A percentile compares a stretch with the other conserved stretches of the same genome.
These are phyloP conservation scores for Ophiodon elongatus DNA, from an alignment of 2,113 vertebrate species.

Conservation along the genomic window DNA sequence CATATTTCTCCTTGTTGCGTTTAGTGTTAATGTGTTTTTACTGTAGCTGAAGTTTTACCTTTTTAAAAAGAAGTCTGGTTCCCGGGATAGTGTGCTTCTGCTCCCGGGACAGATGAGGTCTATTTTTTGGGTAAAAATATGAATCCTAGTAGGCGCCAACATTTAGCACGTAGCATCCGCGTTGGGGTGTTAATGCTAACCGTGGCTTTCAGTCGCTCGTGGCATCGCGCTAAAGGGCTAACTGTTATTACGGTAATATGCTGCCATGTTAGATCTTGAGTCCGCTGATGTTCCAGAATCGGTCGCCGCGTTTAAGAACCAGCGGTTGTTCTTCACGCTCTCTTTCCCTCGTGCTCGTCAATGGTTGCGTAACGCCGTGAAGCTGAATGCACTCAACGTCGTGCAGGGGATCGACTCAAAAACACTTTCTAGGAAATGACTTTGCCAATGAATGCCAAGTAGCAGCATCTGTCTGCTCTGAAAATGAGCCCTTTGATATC, in stretches of 20 bases:
- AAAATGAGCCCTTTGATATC: constrained; percentile 14
- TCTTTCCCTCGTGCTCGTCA: neutral
- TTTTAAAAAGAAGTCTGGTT: too few species aligned
- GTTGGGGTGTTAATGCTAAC: neutral
- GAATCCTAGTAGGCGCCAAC: too few species aligned
- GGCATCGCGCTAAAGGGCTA: neutral
- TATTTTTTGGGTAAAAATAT: too few species aligned
- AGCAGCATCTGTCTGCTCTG: constrained; percentile 15
- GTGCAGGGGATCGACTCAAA: neutral
- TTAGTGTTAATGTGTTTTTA: too few species aligned
- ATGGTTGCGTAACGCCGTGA: neutral
- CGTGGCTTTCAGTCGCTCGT: neutral
- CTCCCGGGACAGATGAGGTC: too few species aligned
- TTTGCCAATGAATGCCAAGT: neutral
- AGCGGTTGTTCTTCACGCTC: too few species aligned
- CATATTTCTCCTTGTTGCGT: too few species aligned
- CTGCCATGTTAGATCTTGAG: neutral
- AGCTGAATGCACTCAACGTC: neutral
- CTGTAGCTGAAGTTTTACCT: too few species aligned
- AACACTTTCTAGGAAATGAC: neutral
- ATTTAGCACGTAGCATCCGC: too few species aligned
- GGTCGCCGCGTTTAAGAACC: too few species aligned
- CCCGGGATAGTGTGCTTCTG: too few species aligned
- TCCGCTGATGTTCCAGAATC: too few species aligned
- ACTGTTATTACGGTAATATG: neutral